phyloP scores from a whole-genome alignment of 2,888 invertebrate genomes.

The Acronicta alni region DNA sequence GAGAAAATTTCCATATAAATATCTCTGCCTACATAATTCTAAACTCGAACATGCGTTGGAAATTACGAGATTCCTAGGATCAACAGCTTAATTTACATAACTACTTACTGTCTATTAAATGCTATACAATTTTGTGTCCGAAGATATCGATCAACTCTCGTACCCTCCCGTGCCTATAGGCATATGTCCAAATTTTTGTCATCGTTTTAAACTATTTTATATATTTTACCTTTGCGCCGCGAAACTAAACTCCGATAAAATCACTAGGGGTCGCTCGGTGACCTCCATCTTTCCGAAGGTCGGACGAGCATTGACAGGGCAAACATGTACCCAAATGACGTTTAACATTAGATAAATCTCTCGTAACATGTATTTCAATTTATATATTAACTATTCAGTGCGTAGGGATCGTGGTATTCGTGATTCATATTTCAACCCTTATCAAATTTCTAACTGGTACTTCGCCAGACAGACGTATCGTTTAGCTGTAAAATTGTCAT shows the following conservation, averaged over 20 bases:
- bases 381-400: slow-evolving; percentile 39
- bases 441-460: slow-evolving; percentile 60
- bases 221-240: slow-evolving; percentile 20
- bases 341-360: slow-evolving; percentile 48
- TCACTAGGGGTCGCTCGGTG: slow-evolving; percentile 34
- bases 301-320: slow-evolving; percentile 50
- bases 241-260: slow-evolving; percentile 35
- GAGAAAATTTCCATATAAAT: slow-evolving; percentile 31
- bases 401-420: slow-evolving; percentile 26
- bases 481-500: slow-evolving; percentile 34
- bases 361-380: slow-evolving; percentile 36
- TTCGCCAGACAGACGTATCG: slow-evolving; percentile 43
- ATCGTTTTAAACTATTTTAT: slow-evolving; percentile 6
- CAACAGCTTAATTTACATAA: background rate
- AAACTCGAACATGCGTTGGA: background rate
- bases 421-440: slow-evolving; percentile 66
- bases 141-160: background rate
- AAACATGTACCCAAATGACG: slow-evolving; percentile 50
- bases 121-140: background rate
- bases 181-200: background rate
- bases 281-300: slow-evolving; percentile 44
- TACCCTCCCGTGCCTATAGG: too few species aligned
- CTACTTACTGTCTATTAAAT: background rate
- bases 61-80: background rate
- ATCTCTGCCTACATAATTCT: slow-evolving; percentile 3